Evolutionary conservation across 2,888 invertebrate species (phyloP).

Genomic region (Pterostichus madidus): DNA sequence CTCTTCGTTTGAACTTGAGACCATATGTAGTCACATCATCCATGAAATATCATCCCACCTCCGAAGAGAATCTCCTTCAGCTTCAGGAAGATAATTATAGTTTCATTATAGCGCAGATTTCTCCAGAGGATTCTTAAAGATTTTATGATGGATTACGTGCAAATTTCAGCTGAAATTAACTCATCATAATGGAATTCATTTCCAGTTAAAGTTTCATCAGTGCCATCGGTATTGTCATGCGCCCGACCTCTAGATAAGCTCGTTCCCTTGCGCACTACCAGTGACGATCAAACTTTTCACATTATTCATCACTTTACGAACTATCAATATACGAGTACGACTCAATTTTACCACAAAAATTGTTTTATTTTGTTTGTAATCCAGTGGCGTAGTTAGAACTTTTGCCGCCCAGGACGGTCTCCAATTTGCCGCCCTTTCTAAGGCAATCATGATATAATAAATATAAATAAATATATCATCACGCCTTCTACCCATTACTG

Average conservation of each 20-base stretch:
- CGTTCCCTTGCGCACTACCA: slow-evolving; percentile 1
- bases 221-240: slow-evolving; percentile 43
- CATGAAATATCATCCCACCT: too few species aligned
- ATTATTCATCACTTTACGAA: background rate
- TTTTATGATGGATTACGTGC: slow-evolving; percentile 54
- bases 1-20: background rate
- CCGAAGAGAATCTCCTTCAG: background rate
- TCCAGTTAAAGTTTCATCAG: slow-evolving; percentile 60
- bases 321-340: too few species aligned
- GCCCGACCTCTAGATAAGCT: slow-evolving; percentile 30
- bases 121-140: slow-evolving; percentile 52
- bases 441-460: too few species aligned
- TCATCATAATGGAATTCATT: slow-evolving; percentile 63
- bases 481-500: too few species aligned
- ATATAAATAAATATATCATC: too few species aligned
- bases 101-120: slow-evolving; percentile 39
- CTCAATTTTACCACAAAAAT: too few species aligned
- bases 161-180: slow-evolving; percentile 59
- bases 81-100: slow-evolving; percentile 42
- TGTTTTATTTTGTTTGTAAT: too few species aligned
- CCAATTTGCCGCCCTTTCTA: too few species aligned
- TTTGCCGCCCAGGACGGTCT: too few species aligned
- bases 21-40: too few species aligned
- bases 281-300: background rate
- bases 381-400: too few species aligned